These are phyloP conservation scores for Myiotriccus ornatus DNA, from an alignment of 2,797 vertebrate species.

Conservation along the genomic window DNA sequence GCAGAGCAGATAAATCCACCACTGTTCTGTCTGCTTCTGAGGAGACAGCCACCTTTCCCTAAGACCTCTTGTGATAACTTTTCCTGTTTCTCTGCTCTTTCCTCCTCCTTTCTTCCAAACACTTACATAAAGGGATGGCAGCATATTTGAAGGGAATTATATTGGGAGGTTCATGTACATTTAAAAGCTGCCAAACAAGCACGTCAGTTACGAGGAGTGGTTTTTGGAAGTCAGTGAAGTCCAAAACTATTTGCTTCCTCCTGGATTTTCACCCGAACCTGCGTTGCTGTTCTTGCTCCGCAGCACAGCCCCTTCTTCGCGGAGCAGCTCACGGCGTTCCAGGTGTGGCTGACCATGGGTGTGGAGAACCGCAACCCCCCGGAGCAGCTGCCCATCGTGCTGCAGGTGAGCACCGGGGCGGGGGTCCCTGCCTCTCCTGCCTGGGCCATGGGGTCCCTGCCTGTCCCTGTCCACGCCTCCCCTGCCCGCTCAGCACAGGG, in stretches of 20 bases:
- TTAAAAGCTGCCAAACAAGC: background rate
- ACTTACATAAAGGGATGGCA: background rate
- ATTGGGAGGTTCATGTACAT: background rate
- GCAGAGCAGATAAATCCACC: background rate
- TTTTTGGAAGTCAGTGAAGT: background rate
- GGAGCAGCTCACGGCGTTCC: conserved; percentile 95
- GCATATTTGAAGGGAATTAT: background rate
- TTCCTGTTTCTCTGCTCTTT: background rate
- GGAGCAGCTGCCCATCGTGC: conserved; percentile 93
- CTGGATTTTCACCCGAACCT: background rate
- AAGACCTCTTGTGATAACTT: background rate
- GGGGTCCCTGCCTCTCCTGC: background rate
- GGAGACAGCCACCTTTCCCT: background rate
- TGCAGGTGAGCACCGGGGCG: conserved; percentile 80
- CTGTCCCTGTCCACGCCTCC: background rate
- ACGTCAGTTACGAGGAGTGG: rapidly evolving
- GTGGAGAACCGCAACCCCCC: conserved; percentile 98
- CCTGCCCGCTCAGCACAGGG: background rate
- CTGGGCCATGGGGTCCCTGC: background rate
- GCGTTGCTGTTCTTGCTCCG: background rate
- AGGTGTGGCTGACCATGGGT: conserved; percentile 97
- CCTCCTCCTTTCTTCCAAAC: background rate
- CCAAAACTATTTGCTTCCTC: background rate
- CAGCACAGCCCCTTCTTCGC: conserved; percentile 98
- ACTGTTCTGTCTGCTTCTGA: background rate